phyloP scores from a whole-genome alignment of 2,888 invertebrate genomes.

The Julus scanicus region DNA sequence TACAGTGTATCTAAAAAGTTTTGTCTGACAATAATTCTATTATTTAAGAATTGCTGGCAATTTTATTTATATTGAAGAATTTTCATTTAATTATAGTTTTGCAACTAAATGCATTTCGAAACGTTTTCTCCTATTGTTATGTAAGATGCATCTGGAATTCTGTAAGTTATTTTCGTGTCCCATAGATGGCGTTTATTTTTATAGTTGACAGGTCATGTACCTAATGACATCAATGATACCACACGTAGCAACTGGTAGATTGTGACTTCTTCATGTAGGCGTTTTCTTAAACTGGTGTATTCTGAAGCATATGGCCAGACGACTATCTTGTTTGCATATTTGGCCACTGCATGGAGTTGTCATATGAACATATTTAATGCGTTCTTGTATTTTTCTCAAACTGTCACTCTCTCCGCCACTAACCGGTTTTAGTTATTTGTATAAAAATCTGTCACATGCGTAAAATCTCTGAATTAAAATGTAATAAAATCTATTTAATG shows the following conservation, averaged over 20 bases:
- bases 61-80: too few relatives aligned
- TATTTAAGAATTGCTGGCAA: too few relatives aligned
- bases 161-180: neutral
- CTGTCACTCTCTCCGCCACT: neutral
- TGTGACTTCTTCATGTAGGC: neutral
- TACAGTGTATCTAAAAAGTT: too few relatives aligned
- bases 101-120: too few relatives aligned
- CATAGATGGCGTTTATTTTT: neutral
- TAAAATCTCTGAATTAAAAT: conserved; percentile 19
- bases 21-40: too few relatives aligned
- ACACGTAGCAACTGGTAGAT: neutral
- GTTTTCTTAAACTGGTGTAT: neutral
- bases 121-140: too few relatives aligned
- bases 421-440: neutral
- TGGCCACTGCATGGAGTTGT: neutral
- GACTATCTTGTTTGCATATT: too few relatives aligned
- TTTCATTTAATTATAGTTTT: too few relatives aligned
- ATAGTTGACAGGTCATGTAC: neutral
- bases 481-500: conserved; percentile 5
- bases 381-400: neutral
- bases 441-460: neutral
- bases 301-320: neutral
- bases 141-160: neutral
- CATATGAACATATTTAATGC: neutral
- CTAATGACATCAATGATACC: neutral